Evolutionary conservation across 2,797 vertebrate genomes (phyloP).

Genomic region (Ara ararauna): DNA sequence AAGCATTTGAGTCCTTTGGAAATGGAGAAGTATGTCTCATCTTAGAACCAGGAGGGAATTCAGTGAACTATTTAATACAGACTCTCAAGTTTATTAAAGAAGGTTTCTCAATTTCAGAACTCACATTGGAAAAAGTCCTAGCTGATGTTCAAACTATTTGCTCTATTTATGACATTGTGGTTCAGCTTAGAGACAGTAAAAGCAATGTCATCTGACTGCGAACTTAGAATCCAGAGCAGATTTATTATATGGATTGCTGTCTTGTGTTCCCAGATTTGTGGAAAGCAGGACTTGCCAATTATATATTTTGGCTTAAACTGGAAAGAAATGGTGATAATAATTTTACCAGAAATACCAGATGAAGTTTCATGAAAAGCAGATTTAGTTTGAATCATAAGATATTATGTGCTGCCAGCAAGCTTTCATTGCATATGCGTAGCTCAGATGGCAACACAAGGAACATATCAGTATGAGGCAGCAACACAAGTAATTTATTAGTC

Average conservation of each 20-base stretch:
- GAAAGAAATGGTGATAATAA: neutral
- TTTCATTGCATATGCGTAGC: neutral
- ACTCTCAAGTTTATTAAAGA: neutral
- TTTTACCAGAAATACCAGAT: neutral
- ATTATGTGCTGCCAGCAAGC: neutral
- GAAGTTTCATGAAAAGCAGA: neutral
- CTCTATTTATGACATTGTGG: neutral
- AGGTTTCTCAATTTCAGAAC: neutral
- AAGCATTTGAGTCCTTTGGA: slow-evolving; percentile 19
- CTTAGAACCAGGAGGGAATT: slow-evolving; percentile 29
- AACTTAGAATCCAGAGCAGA: neutral
- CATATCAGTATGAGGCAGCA: neutral
- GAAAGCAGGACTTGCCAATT: neutral
- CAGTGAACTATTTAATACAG: neutral
- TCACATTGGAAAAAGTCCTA: neutral
- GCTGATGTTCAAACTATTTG: neutral
- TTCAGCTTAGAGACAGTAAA: slow-evolving; percentile 8
- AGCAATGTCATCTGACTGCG: neutral
- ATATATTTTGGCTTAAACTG: neutral
- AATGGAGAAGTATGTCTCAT: neutral
- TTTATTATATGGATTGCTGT: neutral
- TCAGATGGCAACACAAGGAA: neutral
- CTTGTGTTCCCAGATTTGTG: neutral
- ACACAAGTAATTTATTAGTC: neutral
- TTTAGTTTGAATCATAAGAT: neutral